Evolutionary conservation across 2,797 vertebrate genomes (phyloP).

Genomic region (Odontamblyopus lacepedii): DNA sequence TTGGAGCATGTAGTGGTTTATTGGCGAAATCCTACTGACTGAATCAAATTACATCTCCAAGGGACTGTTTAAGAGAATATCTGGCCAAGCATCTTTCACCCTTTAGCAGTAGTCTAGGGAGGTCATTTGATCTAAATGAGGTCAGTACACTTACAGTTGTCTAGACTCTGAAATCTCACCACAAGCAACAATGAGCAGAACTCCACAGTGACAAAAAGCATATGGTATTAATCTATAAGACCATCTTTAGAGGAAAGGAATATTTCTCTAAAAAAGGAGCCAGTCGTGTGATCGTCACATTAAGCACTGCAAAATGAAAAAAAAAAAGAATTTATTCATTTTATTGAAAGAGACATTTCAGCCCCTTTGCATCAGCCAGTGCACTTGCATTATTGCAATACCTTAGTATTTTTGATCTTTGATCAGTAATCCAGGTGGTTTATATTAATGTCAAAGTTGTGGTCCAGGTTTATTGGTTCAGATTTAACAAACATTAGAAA

Average conservation of each 20-base stretch:
- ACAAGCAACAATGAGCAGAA: neutral
- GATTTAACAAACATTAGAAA: slow-evolving; percentile 39
- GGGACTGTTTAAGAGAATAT: neutral
- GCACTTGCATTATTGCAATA: slow-evolving; percentile 30
- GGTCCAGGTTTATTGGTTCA: slow-evolving; percentile 41
- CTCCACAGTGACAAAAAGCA: neutral
- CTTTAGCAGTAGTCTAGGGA: neutral
- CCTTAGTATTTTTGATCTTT: slow-evolving; percentile 28
- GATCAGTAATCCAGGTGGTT: slow-evolving; percentile 9
- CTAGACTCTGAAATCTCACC: neutral
- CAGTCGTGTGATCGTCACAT: slow-evolving; percentile 6
- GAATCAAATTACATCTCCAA: neutral
- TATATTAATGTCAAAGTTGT: neutral
- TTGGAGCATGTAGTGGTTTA: neutral
- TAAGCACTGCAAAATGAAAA: slow-evolving; percentile 32
- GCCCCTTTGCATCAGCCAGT: slow-evolving; percentile 31
- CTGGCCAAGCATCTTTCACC: neutral
- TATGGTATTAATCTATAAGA: too few relatives aligned
- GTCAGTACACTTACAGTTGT: slow-evolving; percentile 7
- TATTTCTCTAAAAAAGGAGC: slow-evolving; percentile 17
- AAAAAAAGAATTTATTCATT: slow-evolving; percentile 63
- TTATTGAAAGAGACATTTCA: slow-evolving; percentile 27
- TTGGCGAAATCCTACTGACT: neutral
- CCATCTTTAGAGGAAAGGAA: slow-evolving; percentile 31
- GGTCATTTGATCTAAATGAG: slow-evolving; percentile 11